Evolutionary conservation across 2,113 vertebrate species (phyloP).

Genomic region (Nansenia antarctica): DNA sequence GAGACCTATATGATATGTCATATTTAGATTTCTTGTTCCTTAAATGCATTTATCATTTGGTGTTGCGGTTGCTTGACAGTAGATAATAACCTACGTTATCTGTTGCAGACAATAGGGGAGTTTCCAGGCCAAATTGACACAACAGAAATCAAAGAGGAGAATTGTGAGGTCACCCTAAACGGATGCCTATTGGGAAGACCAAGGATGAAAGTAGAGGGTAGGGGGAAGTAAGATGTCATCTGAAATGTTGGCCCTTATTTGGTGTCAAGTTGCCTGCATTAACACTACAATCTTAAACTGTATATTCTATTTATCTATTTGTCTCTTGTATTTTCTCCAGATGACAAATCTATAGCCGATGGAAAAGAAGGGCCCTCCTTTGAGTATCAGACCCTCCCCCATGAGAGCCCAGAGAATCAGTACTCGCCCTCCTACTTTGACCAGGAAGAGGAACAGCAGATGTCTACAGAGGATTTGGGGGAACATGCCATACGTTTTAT

Average conservation of each 20-base stretch:
- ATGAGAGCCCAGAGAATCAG: constrained; percentile 27
- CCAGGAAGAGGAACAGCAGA: constrained; percentile 21
- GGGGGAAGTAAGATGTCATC: neutral
- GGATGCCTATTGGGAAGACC: constrained; percentile 19
- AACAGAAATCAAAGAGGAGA: constrained; percentile 50
- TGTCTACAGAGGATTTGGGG: constrained; percentile 12
- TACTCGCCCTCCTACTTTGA: too few relatives aligned
- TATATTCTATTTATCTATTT: constrained; percentile 3
- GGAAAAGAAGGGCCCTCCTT: constrained; percentile 21
- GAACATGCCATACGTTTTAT: constrained; percentile 34
- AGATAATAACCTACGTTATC: neutral
- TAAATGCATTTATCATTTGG: neutral
- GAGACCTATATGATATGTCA: neutral
- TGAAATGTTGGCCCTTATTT: neutral
- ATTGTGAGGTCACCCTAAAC: constrained; percentile 23
- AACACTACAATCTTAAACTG: too few relatives aligned
- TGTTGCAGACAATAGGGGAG: constrained; percentile 24
- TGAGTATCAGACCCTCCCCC: neutral
- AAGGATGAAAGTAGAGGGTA: constrained; percentile 28
- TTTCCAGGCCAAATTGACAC: constrained; percentile 19
- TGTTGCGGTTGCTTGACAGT: neutral
- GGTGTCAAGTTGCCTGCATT: too few relatives aligned
- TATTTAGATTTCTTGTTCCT: neutral
- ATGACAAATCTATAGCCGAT: constrained; percentile 7
- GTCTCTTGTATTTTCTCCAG: constrained; percentile 20